phyloP scores from a whole-genome alignment of 1,140 invertebrate species.

The Heliothis subflexa region DNA sequence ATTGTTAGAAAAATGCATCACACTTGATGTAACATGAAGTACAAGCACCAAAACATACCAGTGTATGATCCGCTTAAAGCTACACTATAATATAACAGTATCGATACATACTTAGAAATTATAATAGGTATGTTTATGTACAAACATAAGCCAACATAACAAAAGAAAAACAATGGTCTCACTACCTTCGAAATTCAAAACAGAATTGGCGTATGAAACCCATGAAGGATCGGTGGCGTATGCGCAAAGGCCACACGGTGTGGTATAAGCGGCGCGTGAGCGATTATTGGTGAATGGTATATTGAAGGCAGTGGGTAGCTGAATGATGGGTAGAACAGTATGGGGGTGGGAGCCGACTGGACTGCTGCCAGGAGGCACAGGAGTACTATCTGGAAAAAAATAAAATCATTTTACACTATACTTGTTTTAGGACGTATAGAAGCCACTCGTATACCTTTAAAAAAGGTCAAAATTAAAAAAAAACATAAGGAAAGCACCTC shows the following conservation, averaged over 20 bases:
- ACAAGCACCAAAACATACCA: no score
- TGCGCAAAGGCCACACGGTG: conserved; percentile 39
- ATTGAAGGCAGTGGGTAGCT: conserved; percentile 17
- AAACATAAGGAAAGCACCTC: neutral
- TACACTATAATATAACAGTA: no score
- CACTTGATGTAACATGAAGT: no score
- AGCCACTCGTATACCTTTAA: no score
- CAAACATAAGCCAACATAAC: no score
- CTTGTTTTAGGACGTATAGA: no score
- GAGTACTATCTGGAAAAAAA: conserved; percentile 45
- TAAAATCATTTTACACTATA: neutral
- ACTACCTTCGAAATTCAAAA: neutral
- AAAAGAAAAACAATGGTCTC: no score
- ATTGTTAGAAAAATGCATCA: no score
- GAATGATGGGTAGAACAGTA: conserved; percentile 38
- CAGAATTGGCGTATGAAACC: conserved; percentile 8
- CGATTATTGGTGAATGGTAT: conserved; percentile 49
- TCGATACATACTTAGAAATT: no score
- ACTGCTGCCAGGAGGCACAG: conserved; percentile 43
- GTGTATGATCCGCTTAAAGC: no score
- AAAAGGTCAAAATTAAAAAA: no score
- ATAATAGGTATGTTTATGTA: no score
- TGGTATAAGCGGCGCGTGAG: conserved; percentile 15
- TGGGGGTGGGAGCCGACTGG: conserved; percentile 14
- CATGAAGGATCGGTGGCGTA: conserved; percentile 36